A percentile compares a stretch with the other conserved stretches of the same genome.
phyloP scores from a whole-genome alignment of 1,140 invertebrate species.

The Cepaea nemoralis region DNA sequence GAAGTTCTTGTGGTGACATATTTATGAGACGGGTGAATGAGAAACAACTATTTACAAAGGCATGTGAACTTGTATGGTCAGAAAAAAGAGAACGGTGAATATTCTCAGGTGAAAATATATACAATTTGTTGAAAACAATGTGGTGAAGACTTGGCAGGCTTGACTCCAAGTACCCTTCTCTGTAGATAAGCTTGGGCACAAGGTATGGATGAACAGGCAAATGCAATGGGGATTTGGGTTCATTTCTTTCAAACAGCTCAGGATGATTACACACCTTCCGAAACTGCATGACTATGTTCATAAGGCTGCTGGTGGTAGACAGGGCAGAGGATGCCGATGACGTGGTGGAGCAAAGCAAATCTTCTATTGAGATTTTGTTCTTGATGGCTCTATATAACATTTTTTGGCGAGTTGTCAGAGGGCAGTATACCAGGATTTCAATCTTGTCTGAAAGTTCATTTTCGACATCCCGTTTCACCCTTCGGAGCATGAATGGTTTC shows the following conservation, averaged over 20 bases:
- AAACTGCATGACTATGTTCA: conserved; percentile 99
- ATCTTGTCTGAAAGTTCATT: conserved; percentile 94
- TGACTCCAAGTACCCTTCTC: conserved; percentile 77
- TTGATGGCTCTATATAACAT: conserved; percentile 90
- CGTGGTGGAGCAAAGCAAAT: conserved; percentile 88
- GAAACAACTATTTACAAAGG: conserved; percentile 73
- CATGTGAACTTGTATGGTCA: background rate
- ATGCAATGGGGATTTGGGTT: conserved; percentile 83
- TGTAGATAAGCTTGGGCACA: conserved; percentile 85
- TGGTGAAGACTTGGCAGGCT: conserved; percentile 79
- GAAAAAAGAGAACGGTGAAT: conserved; percentile 76
- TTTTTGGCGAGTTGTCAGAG: conserved; percentile 90
- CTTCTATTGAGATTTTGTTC: conserved; percentile 96
- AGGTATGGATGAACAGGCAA: conserved; percentile 81
- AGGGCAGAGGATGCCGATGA: conserved; percentile 76
- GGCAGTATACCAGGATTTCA: conserved; percentile 93
- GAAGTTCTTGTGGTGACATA: conserved; percentile 82
- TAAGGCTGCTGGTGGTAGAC: conserved; percentile 95
- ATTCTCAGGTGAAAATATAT: conserved; percentile 74
- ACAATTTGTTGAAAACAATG: conserved; percentile 81
- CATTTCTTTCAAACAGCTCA: conserved; percentile 96
- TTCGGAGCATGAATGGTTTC: conserved; percentile 95
- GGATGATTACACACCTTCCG: conserved; percentile 99
- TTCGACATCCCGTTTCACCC: conserved; percentile 97
- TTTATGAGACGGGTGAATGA: conserved; percentile 84